A percentile compares a stretch with the other conserved stretches of the same genome.
phyloP scores from a whole-genome alignment of 2,888 invertebrate species.

The Ophraella communa region DNA sequence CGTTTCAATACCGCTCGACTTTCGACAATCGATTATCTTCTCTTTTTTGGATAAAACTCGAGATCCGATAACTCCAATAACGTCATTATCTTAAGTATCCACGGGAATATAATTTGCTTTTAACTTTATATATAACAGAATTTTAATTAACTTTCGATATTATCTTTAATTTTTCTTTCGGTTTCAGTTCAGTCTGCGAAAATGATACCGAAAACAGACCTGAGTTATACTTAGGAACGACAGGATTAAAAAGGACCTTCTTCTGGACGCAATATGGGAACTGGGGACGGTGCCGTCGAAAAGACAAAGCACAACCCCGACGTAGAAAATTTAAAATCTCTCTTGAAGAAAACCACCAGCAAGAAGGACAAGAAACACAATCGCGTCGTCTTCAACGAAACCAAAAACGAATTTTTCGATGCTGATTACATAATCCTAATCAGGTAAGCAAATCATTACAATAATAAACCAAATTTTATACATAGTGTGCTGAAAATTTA shows the following conservation, averaged over 20 bases:
- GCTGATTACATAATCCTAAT: slow-evolving; percentile 91
- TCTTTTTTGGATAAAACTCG: no score
- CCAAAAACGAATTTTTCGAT: slow-evolving; percentile 88
- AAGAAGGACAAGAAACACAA: slow-evolving; percentile 70
- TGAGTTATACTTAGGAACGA: background rate
- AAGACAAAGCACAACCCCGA: slow-evolving; percentile 65
- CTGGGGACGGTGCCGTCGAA: slow-evolving; percentile 48
- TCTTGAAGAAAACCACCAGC: slow-evolving; percentile 76
- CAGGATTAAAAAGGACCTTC: background rate
- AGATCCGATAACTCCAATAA: background rate
- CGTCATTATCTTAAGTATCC: background rate
- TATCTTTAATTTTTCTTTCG: background rate
- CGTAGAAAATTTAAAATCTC: slow-evolving; percentile 71
- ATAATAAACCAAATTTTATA: no score
- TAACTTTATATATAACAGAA: background rate
- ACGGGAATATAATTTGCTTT: no score
- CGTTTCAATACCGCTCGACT: background rate
- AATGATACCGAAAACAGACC: slow-evolving; percentile 10
- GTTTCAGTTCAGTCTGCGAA: slow-evolving; percentile 1
- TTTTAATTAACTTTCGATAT: background rate
- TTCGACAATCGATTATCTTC: background rate
- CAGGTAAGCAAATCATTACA: no score
- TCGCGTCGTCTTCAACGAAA: slow-evolving; percentile 88
- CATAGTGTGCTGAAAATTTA: no score
- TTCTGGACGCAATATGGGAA: slow-evolving; percentile 59